Evolutionary conservation across 2,888 invertebrate genomes (phyloP).

Genomic region (Agrypnus murinus): DNA sequence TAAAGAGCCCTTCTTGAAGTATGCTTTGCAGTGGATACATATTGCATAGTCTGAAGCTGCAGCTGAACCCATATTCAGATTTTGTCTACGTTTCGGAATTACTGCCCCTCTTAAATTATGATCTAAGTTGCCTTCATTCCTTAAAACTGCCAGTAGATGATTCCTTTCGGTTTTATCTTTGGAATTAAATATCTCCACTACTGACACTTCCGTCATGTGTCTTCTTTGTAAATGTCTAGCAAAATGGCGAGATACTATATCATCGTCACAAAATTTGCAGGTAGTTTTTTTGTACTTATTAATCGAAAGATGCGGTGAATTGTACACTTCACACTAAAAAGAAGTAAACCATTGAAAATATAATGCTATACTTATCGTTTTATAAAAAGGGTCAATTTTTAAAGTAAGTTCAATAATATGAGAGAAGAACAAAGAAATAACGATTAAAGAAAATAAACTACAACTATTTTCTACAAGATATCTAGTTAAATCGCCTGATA

Average conservation of each 20-base stretch:
- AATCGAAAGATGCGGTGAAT: no score
- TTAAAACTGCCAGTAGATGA: background rate
- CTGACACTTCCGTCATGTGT: background rate
- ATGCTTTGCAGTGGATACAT: slow-evolving; percentile 9
- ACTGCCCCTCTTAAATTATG: slow-evolving; percentile 3
- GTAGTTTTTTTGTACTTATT: slow-evolving; percentile 8
- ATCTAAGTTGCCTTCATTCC: slow-evolving; percentile 27
- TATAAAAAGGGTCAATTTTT: no score
- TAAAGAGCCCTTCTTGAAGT: background rate
- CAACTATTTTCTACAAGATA: no score
- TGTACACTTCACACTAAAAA: no score
- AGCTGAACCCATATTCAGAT: background rate
- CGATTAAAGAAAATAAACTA: no score
- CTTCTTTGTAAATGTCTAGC: slow-evolving; percentile 11
- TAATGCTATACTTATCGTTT: no score
- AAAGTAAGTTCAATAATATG: no score
- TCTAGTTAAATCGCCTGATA: no score
- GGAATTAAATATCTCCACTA: background rate
- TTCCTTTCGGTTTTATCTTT: slow-evolving; percentile 7
- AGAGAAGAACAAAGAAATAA: no score
- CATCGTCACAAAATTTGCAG: slow-evolving; percentile 25
- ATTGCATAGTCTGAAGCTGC: no score
- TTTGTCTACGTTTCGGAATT: slow-evolving; percentile 8
- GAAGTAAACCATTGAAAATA: no score
- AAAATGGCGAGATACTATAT: slow-evolving; percentile 13